Evolutionary conservation across 1,140 invertebrate species (phyloP).

Genomic region (Pteromalus puparum): DNA sequence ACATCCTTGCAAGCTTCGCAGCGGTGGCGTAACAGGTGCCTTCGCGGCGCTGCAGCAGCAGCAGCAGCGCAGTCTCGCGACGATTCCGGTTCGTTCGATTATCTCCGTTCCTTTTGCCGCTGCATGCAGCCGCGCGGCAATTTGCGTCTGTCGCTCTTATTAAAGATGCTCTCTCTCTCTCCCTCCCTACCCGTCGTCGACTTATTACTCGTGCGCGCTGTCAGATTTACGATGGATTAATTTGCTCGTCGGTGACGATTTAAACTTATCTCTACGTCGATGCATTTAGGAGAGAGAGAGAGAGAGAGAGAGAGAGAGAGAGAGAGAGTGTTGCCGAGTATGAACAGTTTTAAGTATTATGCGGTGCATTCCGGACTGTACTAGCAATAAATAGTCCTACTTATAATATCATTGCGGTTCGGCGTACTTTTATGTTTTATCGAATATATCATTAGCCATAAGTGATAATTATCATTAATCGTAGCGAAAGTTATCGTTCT

Average conservation of each 20-base stretch:
- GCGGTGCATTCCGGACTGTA: too few relatives aligned
- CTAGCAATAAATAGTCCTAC: too few relatives aligned
- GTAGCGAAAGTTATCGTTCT: too few relatives aligned
- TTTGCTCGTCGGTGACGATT: background rate
- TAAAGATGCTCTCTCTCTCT: background rate
- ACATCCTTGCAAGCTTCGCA: background rate
- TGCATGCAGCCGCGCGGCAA: background rate
- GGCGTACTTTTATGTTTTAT: too few relatives aligned
- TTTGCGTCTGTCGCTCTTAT: constrained; percentile 1
- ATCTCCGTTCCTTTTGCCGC: constrained; percentile 2
- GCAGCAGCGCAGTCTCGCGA: background rate
- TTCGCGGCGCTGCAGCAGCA: background rate
- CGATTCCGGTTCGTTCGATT: background rate
- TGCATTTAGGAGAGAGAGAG: too few relatives aligned
- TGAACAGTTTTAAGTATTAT: too few relatives aligned
- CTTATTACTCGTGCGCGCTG: background rate
- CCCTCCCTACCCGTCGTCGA: background rate
- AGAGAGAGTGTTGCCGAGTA: too few relatives aligned
- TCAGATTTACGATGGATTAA: background rate
- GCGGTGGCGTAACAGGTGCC: constrained; percentile 3
- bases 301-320: too few relatives aligned
- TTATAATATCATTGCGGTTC: too few relatives aligned
- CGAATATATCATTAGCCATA: too few relatives aligned
- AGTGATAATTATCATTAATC: too few relatives aligned
- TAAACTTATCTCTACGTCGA: too few relatives aligned